Evolutionary conservation across 2,888 invertebrate species (phyloP).

Genomic region (Cephus nigrinus): DNA sequence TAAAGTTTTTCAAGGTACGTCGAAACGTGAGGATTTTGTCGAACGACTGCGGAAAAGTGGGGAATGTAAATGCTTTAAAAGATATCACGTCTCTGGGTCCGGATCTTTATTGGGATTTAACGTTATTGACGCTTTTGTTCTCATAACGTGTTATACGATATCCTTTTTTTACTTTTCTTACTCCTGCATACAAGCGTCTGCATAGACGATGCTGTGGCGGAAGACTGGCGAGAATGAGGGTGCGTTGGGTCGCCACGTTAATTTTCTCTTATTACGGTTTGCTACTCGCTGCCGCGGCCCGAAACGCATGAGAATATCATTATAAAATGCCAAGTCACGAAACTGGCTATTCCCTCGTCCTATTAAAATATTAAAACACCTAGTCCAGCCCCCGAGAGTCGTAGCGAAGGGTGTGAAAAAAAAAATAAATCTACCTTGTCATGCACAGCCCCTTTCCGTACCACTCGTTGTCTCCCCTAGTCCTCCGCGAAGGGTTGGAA

Average conservation of each 20-base stretch:
- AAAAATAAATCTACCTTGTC: constrained; percentile 65
- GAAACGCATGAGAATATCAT: constrained; percentile 59
- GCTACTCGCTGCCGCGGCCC: constrained; percentile 6
- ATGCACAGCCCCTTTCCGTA: constrained; percentile 54
- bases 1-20: not conserved
- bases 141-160: not conserved
- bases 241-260: constrained; percentile 34
- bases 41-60: not conserved
- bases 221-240: constrained; percentile 11
- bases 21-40: not conserved
- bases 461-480: constrained; percentile 6
- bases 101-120: not conserved
- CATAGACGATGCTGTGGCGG: not conserved
- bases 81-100: not conserved
- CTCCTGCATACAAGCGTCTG: not conserved
- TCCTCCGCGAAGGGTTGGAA: not conserved
- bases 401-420: constrained; percentile 60
- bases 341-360: constrained; percentile 62
- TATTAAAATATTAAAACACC: constrained; percentile 67
- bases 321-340: constrained; percentile 65
- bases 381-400: constrained; percentile 59
- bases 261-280: constrained; percentile 50
- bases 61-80: not conserved
- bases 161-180: not conserved
- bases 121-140: not conserved